A percentile compares a stretch with the other conserved stretches of the same genome.
Evolutionary conservation across 2,113 vertebrate species (phyloP).

Genomic region (Centropus unirufus): DNA sequence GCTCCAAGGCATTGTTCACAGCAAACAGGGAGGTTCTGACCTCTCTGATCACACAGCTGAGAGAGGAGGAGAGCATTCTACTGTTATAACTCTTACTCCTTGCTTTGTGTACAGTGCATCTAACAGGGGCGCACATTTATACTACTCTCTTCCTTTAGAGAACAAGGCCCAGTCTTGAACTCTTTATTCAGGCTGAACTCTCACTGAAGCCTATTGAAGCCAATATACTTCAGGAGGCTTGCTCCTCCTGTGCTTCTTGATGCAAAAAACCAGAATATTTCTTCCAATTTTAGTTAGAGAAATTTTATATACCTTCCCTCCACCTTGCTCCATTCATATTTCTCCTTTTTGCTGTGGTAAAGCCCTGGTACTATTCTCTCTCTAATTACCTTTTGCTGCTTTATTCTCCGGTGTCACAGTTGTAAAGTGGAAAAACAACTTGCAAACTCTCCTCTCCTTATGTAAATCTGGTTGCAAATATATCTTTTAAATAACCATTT

Average conservation of each 20-base stretch:
- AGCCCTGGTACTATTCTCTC: background rate
- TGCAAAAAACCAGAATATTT: background rate
- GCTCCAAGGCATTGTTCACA: conserved; percentile 72
- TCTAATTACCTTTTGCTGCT: background rate
- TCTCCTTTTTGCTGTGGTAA: background rate
- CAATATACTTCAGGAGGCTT: background rate
- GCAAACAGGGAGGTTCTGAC: conserved; percentile 39
- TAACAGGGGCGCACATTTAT: conserved; percentile 11
- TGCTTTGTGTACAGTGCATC: background rate
- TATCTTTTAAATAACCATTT: background rate
- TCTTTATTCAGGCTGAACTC: background rate
- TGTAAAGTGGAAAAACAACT: background rate
- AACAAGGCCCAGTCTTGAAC: background rate
- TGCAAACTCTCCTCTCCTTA: background rate
- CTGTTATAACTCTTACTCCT: conserved; percentile 36
- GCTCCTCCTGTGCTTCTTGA: background rate
- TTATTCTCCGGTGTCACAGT: background rate
- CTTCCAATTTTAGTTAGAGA: background rate
- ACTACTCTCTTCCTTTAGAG: background rate
- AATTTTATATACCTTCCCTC: background rate
- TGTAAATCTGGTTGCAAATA: background rate
- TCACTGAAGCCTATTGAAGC: background rate
- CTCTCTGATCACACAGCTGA: conserved; percentile 60
- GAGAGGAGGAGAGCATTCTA: conserved; percentile 41
- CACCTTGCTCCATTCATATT: background rate